Base-by-base conservation (phyloP, 37 sponge, comb jelly and placozoan species). In the Cliona cf. orientalis region DNA sequence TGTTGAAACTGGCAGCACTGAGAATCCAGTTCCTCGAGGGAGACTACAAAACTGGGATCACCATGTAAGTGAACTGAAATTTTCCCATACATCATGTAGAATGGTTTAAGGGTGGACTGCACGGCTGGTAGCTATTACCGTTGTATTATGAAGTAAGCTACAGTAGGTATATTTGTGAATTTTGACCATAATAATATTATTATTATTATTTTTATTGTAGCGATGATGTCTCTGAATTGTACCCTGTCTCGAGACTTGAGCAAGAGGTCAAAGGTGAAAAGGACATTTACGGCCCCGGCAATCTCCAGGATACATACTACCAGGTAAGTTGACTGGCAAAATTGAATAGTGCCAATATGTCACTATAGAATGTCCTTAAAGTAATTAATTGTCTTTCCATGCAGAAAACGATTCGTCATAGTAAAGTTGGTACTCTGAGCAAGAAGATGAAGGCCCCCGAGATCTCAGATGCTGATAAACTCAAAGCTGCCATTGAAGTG, bases 1-100 rank as follows among this genome's bases (percentile, higher is more conserved):
- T 96, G 23, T 72, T 96, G 25, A 85, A 89, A 60, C 83, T 96
- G 58, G 94, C 82, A 23, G 91, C 97, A 21, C 89, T 96, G 41
- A 72, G 91, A 25, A 80, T 90, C 69, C 97, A 96, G 80, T 90
- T 82, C 76, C 67, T 89, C 2, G 89, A 91, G 14, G 91, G 91
- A 56, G 94, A 96, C 83, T 87, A 87, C 63, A 46, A 66, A 3
- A 35, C 88, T 1, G 94, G 87, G 25, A 36, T 74, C 37, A 49
- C 71, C 53, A 87, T 91, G 95, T 94, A 66, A 66, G 77, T 66
- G 63, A 61, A 28, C 28, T 28, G 53, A 49, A 19, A 49, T 49
- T 14, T 49, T n/a, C n/a, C n/a, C n/a, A n/a, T n/a, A n/a, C n/a
- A n/a, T n/a, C n/a, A n/a, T n/a, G 56, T 53, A 53, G 6, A 62